Evolutionary conservation across 2,797 vertebrate genomes (phyloP).

Genomic region (Apogon hyalosoma): DNA sequence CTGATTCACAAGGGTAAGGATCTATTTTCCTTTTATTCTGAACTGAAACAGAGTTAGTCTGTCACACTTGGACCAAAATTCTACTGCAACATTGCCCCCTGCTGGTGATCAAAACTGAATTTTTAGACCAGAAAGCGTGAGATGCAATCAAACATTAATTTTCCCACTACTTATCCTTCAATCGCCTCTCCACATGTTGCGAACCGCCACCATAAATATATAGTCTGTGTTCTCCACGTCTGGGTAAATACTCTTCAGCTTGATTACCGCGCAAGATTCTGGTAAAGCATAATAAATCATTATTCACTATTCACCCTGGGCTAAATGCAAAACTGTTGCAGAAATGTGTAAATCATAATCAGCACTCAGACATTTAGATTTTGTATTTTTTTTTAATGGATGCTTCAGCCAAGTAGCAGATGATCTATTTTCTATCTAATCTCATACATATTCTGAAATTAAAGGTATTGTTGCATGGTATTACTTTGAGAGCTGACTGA

Average conservation of each 20-base stretch:
- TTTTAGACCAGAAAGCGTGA: neutral
- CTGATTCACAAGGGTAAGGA: slow-evolving; percentile 33
- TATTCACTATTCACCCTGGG: slow-evolving; percentile 34
- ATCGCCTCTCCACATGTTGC: slow-evolving; percentile 33
- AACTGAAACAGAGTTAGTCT: slow-evolving; percentile 29
- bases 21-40: slow-evolving; percentile 32
- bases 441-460: slow-evolving; percentile 34
- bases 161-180: slow-evolving; percentile 18
- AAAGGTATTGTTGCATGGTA: slow-evolving; percentile 55
- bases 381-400: slow-evolving; percentile 24
- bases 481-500: slow-evolving; percentile 19
- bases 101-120: slow-evolving; percentile 27
- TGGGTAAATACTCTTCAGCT: slow-evolving; percentile 35
- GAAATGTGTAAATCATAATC: slow-evolving; percentile 29
- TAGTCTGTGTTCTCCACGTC: slow-evolving; percentile 50
- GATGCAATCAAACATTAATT: slow-evolving; percentile 36
- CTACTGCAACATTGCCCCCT: slow-evolving; percentile 75
- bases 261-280: slow-evolving; percentile 51
- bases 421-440: slow-evolving; percentile 45
- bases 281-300: slow-evolving; percentile 51
- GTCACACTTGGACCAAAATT: neutral
- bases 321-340: slow-evolving; percentile 11
- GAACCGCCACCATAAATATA: slow-evolving; percentile 47
- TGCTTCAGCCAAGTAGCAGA: slow-evolving; percentile 34
- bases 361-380: slow-evolving; percentile 26